Evolutionary conservation across 2,888 invertebrate genomes (phyloP).

Genomic region (Uloborus plumipes): DNA sequence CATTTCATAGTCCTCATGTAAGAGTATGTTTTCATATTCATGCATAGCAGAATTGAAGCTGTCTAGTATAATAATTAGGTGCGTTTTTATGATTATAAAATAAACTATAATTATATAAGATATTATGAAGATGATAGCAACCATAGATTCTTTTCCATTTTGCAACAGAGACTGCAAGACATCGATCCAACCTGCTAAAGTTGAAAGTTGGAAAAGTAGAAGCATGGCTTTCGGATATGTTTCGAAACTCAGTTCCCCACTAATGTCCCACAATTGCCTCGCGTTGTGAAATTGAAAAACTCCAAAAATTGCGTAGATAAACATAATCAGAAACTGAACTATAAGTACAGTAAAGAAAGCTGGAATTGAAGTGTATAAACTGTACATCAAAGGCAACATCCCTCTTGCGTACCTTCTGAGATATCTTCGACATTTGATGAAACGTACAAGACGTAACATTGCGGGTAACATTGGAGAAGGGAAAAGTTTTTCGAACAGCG

Average conservation of each 20-base stretch:
- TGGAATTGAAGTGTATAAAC: constrained; percentile 45
- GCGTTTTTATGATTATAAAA: constrained; percentile 54
- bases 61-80: constrained; percentile 40
- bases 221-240: constrained; percentile 58
- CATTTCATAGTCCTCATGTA: constrained; percentile 60
- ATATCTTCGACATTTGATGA: constrained; percentile 51
- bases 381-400: constrained; percentile 40
- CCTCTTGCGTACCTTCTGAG: constrained; percentile 49
- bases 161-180: constrained; percentile 43
- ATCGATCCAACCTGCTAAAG: constrained; percentile 58
- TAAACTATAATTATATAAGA: constrained; percentile 58
- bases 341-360: constrained; percentile 39
- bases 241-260: constrained; percentile 52
- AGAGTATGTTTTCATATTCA: constrained; percentile 46
- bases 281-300: constrained; percentile 45
- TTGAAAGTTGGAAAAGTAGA: constrained; percentile 53
- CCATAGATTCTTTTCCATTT: constrained; percentile 14
- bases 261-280: constrained; percentile 54
- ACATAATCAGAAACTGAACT: constrained; percentile 54
- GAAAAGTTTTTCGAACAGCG: constrained; percentile 49
- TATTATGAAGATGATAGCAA: constrained; percentile 42
- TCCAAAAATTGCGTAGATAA: constrained; percentile 57
- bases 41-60: constrained; percentile 48
- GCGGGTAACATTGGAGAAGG: constrained; percentile 59
- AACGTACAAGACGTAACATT: constrained; percentile 52